A percentile compares a stretch with the other conserved stretches of the same genome.
phyloP scores from a whole-genome alignment of 2,888 invertebrate species.

The Catocala sponsa region DNA sequence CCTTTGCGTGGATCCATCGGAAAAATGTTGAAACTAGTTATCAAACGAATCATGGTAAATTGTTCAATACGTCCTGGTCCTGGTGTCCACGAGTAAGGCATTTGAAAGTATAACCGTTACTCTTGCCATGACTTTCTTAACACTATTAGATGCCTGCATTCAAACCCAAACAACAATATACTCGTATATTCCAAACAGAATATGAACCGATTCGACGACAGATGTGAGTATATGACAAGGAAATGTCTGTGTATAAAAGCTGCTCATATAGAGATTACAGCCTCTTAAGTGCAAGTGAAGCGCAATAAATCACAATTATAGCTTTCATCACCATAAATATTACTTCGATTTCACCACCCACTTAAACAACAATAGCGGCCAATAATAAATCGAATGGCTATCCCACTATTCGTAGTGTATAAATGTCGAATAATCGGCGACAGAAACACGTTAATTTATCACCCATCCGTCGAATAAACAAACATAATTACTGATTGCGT shows the following conservation, averaged over 20 bases:
- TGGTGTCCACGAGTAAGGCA: too few relatives aligned
- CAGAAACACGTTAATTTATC: constrained; percentile 29
- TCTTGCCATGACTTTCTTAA: too few relatives aligned
- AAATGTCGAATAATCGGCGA: constrained; percentile 26
- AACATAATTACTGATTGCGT: constrained; percentile 32
- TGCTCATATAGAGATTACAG: not conserved
- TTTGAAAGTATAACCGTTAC: too few relatives aligned
- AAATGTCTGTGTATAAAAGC: not conserved
- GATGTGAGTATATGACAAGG: too few relatives aligned
- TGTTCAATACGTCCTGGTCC: too few relatives aligned
- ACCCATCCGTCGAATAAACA: constrained; percentile 24
- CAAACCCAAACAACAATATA: too few relatives aligned
- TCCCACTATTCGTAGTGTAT: not conserved
- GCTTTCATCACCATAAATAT: constrained; percentile 6
- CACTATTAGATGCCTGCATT: too few relatives aligned
- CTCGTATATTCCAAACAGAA: too few relatives aligned
- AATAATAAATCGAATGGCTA: constrained; percentile 1
- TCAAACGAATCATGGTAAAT: too few relatives aligned
- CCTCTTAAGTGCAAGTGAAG: not conserved
- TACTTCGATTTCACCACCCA: constrained; percentile 4
- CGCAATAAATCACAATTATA: constrained; percentile 6
- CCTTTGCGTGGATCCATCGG: too few relatives aligned
- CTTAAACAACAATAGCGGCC: not conserved
- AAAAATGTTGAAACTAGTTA: too few relatives aligned
- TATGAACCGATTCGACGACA: too few relatives aligned